A percentile compares a stretch with the other conserved stretches of the same genome.
These are phyloP conservation scores for Taphrorychus bicolor DNA, from an alignment of 2,888 invertebrate genomes.

Conservation along the genomic window DNA sequence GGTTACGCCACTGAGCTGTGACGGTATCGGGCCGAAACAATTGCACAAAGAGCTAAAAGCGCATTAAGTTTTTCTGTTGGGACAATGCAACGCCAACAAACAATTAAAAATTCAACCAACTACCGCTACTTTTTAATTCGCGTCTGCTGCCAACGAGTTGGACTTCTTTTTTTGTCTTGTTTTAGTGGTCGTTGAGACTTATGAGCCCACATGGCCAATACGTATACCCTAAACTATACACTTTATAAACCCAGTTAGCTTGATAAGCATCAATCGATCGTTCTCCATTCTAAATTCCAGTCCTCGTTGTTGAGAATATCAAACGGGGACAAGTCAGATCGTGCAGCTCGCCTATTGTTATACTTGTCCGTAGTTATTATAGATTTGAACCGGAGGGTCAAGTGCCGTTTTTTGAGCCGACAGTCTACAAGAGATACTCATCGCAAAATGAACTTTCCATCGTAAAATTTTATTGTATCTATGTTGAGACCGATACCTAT, in stretches of 20 bases:
- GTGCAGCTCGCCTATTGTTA: slow-evolving; percentile 56
- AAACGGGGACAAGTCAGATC: slow-evolving; percentile 44
- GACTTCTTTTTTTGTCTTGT: slow-evolving; percentile 10
- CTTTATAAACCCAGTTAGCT: background rate
- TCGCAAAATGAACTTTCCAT: slow-evolving; percentile 40
- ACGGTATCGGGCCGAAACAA: slow-evolving; percentile 10
- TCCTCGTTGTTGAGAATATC: slow-evolving; percentile 19
- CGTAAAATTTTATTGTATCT: slow-evolving; percentile 32
- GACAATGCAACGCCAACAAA: slow-evolving; percentile 30
- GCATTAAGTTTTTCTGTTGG: slow-evolving; percentile 27
- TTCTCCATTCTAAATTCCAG: slow-evolving; percentile 9
- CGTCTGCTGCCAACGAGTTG: slow-evolving; percentile 18
- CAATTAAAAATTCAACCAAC: slow-evolving; percentile 34
- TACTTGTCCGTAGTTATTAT: slow-evolving; percentile 55
- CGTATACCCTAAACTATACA: background rate
- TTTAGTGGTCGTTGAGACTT: background rate
- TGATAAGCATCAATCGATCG: background rate
- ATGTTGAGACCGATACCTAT: slow-evolving; percentile 8
- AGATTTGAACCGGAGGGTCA: slow-evolving; percentile 54
- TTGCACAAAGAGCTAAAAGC: slow-evolving; percentile 2
- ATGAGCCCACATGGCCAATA: background rate
- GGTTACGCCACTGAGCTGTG: background rate
- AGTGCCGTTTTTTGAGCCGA: slow-evolving; percentile 40
- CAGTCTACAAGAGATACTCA: slow-evolving; percentile 46
- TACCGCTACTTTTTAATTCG: slow-evolving; percentile 34